Percentiles rank a stretch among this genome's conserved stretches.
phyloP scores from a whole-genome alignment of 2,113 vertebrate genomes.

The Lampris incognitus region DNA sequence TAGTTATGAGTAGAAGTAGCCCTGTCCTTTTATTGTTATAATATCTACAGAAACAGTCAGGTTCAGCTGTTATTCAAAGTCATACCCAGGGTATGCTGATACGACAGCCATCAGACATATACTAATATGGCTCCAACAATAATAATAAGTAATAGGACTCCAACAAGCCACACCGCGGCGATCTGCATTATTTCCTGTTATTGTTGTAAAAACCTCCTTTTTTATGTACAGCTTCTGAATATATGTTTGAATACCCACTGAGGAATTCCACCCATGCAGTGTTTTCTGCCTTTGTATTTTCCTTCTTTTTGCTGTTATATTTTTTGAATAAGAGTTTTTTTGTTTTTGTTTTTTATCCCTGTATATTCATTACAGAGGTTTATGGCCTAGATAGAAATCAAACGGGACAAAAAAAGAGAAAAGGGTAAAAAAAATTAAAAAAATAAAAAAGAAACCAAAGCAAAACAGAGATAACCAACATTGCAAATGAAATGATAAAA shows the following conservation, averaged over 20 bases:
- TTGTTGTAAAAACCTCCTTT: constrained; percentile 16
- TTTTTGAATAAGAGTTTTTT: constrained; percentile 45
- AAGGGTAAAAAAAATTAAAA: not conserved
- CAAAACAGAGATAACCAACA: constrained; percentile 48
- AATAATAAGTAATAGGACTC: too few relatives aligned
- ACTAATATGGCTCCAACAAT: too few relatives aligned
- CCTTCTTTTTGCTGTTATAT: constrained; percentile 47
- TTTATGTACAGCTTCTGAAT: constrained; percentile 19
- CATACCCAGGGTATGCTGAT: too few relatives aligned
- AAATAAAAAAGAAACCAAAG: too few relatives aligned
- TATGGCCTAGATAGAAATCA: constrained; percentile 58
- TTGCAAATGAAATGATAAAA: constrained; percentile 52
- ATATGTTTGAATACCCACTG: not conserved
- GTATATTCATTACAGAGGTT: constrained; percentile 59
- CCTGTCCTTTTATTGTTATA: not conserved
- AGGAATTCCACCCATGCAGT: constrained; percentile 48
- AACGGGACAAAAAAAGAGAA: constrained; percentile 26
- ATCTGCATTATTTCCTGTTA: constrained; percentile 2
- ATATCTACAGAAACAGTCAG: not conserved
- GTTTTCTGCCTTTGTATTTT: constrained; percentile 57
- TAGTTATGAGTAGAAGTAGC: not conserved
- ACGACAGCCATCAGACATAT: too few relatives aligned
- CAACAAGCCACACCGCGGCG: not conserved
- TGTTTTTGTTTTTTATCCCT: not conserved
- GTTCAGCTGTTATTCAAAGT: not conserved